Evolutionary conservation across 30 jellyfish, hydroid and myxozoan genomes (phyloP), one percentile per base, ranked within the genome.

Genomic region (Nemopilema nomurai): DNA sequence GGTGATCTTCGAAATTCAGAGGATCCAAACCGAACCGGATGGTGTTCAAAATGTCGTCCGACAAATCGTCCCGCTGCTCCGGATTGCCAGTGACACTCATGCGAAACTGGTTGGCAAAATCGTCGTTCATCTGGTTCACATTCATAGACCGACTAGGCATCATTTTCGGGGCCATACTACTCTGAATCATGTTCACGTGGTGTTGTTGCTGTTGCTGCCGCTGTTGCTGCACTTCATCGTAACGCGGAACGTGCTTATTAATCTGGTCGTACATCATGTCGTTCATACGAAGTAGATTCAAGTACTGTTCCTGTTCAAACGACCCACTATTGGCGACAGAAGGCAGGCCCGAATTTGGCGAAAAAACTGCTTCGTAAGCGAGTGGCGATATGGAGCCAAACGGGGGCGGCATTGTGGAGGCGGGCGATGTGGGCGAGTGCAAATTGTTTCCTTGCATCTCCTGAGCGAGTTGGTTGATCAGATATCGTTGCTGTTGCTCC

Each of bases 11-110:
- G 69, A 86, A 91, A 53, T 94, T 96, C 76, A 94, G 72, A 16
- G 99, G 99, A 65, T 90, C 99, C 25, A 94, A 82, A 21, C 96
- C 95, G 9, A 89, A 90, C 19, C 99, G 86, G 51, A 94, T 97
- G 57, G 89, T 83, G 80, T 94, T 85, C 83, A 94, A 86, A 62
- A 85, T 97, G 1, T 96, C 99, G 64, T 94, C 97, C 22, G 97
- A 84, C n/a, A 94, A 18, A 71, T 94, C 97, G 76, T 82, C 92
- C 23, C 80, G 78, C 62, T 76, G 95, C 63, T 86, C 89, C 28
- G 69, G 89, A 49, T 77, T 67, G 17, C 95, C 95, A 0, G 88
- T 86, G 74, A 86, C 69, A 1, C 95, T 89, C 89, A 86, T 76
- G 24, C 95, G 76, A 77, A 76, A 86, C 73, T 86, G 89, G 50